Conservation (phyloP, 2,888 invertebrate genomes). For the Ashinkailepas kermadecensis region DNA sequence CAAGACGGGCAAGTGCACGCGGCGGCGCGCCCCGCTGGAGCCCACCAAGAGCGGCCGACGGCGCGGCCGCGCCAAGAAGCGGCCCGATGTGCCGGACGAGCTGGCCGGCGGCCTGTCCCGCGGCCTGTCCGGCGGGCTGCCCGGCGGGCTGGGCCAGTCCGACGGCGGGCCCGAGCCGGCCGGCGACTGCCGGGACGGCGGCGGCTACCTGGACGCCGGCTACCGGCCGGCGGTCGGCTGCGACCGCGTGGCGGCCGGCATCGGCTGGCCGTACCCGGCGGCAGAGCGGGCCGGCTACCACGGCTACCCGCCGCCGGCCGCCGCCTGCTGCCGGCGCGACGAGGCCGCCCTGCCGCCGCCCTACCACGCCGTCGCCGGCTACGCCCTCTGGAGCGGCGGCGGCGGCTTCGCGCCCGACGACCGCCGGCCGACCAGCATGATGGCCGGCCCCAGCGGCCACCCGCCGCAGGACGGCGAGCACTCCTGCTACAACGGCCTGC, state of each 20-base stretch:
- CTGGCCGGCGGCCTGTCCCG: background rate
- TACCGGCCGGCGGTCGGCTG: background rate
- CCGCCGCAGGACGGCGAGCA: background rate
- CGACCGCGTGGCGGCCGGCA: background rate
- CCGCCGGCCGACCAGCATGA: background rate
- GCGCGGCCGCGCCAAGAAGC: constrained; percentile 89
- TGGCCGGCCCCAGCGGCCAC: background rate
- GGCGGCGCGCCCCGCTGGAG: constrained; percentile 93
- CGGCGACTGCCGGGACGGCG: too few species aligned
- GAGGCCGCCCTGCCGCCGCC: background rate
- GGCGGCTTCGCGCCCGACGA: background rate
- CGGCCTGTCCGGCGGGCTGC: too few species aligned
- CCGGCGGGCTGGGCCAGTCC: too few species aligned
- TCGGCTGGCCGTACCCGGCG: constrained; percentile 4
- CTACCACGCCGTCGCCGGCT: background rate
- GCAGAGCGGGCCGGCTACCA: background rate
- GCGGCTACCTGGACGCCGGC: background rate
- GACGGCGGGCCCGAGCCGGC: too few species aligned
- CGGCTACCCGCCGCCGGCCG: background rate
- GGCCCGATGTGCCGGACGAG: constrained; percentile 46
- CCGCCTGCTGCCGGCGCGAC: background rate
- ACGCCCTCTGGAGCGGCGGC: background rate
- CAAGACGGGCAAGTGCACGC: constrained; percentile 92
- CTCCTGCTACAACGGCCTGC: constrained; percentile 36
- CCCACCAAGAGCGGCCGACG: constrained; percentile 88